Evolutionary conservation across 2,113 vertebrate species (phyloP), one percentile per base, ranked within the genome.

Genomic region (Noctilio leporinus): DNA sequence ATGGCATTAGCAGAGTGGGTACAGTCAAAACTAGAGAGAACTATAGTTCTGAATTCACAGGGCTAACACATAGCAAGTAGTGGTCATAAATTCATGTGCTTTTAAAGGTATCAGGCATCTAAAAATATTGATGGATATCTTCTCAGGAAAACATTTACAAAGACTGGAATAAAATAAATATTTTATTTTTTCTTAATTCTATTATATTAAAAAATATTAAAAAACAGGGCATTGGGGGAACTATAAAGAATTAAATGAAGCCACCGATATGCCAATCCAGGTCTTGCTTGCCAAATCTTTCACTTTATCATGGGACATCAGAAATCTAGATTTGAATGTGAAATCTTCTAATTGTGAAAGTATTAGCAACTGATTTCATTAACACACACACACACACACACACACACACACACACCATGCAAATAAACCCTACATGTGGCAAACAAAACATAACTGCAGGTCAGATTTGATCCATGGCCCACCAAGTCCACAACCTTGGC

Each of bases 341-440:
- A 96, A 93, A 77, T 47, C 10, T 95, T 95, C n/a, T 24, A 72
- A 43, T 64, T 78, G 84, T 92, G 49, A 78, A 92, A 94, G 82
- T 88, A 80, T 35, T 89, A 94, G 30, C 30, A 84, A 89, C 35
- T 86, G 30, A 78, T 91, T 70, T 65, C 20, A 75, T 88, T 90
- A 45, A 89, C 24, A 78, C 91, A 65, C 26, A 67, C 30, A 62
- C 15, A 75, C 15, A 65, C 82, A 78, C 91, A 65, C 26, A 67
- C 30, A 62, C 15, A 75, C 15, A 65, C 82, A 12, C 8, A 70
- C 51, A 55, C 22, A 70, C 7, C 24, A 75, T 85, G 47, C 10
- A 86, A 87, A 91, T 77, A 64, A 89, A 94, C 43, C 45, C 28
- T 47, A 93, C 30, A 33, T 65, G 45, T 76, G 80, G 75, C 76